Conservation (phyloP, 2,113 vertebrate genomes). For the Candoia aspera region DNA sequence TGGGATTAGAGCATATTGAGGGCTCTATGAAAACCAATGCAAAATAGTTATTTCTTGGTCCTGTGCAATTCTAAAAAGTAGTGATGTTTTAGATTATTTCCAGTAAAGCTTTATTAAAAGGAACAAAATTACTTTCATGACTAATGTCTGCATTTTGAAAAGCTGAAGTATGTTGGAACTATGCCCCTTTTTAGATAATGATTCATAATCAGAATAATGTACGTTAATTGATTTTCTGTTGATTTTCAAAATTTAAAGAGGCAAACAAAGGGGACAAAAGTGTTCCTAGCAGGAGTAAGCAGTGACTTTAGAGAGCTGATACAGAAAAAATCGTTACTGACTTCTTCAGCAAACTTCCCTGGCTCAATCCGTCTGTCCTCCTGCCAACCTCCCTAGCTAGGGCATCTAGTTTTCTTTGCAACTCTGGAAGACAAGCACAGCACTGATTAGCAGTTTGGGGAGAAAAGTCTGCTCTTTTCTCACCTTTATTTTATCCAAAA, state of each 20-base stretch:
- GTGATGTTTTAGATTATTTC: neutral
- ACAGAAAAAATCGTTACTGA: neutral
- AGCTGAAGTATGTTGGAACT: neutral
- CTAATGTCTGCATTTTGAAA: neutral
- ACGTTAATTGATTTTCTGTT: neutral
- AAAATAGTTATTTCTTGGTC: neutral
- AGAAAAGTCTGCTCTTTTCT: neutral
- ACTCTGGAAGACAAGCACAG: neutral
- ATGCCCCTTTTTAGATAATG: neutral
- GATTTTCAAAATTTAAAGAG: neutral
- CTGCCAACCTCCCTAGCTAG: neutral
- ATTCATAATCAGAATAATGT: neutral
- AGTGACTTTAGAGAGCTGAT: neutral
- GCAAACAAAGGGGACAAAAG: neutral
- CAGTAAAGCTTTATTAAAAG: neutral
- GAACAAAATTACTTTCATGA: neutral
- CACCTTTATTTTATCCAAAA: slow-evolving; percentile 81
- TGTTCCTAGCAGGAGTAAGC: neutral
- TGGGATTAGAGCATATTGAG: neutral
- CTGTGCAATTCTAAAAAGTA: neutral
- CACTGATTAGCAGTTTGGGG: neutral
- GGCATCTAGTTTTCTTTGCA: neutral
- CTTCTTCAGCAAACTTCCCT: neutral
- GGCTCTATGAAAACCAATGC: neutral
- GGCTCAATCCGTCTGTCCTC: neutral